Base-by-base conservation (phyloP, 2,797 vertebrate genomes). In the Epinephelus coioides region DNA sequence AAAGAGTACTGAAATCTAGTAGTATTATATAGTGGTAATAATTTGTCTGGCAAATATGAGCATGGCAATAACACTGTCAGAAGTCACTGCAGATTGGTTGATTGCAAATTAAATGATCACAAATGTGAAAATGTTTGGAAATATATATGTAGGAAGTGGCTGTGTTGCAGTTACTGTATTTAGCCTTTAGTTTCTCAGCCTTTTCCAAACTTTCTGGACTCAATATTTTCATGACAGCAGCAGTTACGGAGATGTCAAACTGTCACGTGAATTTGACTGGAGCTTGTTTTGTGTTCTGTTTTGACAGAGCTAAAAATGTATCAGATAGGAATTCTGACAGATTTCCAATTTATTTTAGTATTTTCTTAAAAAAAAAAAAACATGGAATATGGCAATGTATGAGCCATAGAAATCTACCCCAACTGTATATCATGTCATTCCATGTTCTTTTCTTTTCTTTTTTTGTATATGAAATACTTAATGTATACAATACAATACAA, bases 251-350 rank as follows among this genome's bases (percentile, higher is more conserved):
- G 57, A 57, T 69, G 81, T 76, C 78, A 72, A 69, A 38, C 78
- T 82, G 74, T 84, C 79, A 75, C 18, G 40, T 72, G 75, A 68
- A 77, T 76, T 43, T 69, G 70, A 78, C 73, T 76, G 55, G 34
- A 71, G 68, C 73, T 76, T 40, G 66, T 62, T 78, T 83, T 65
- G 30, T 69, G 49, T 59, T 72, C 50, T 72, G 71, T 76, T 78
- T 67, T 63, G 73, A 81, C 47, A 49, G 66, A 74, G 74, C 74
- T 79, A 73, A 84, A 80, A 83, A 85, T 79, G 69, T 50, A 56
- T 76, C 49, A 46, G 56, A 71, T 62, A 43, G 40, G 43, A 76
- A 78, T 69, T 51, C 54, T 75, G 82, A 68, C 73, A 81, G 27
- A 78, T 81, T 76, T 85, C 46, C 62, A 27, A 60, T 47, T 46